Percentiles rank a stretch among this genome's conserved stretches.
phyloP scores from a whole-genome alignment of 2,797 vertebrate species.

The Rhinatrema bivittatum region DNA sequence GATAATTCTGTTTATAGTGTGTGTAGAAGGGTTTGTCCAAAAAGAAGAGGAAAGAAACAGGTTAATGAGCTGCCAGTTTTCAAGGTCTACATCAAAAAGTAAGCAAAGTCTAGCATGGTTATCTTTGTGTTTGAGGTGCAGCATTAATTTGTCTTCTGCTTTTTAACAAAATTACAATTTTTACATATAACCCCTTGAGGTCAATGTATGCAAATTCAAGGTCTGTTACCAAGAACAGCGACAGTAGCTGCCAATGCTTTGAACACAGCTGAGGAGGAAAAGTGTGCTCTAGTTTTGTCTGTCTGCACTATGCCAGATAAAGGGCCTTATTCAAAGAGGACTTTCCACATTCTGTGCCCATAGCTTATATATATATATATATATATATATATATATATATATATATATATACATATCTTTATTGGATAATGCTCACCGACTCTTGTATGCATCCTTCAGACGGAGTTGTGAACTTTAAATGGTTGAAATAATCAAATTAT shows the following conservation, averaged over 20 bases:
- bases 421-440: slow-evolving; percentile 2
- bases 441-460: slow-evolving; percentile 6
- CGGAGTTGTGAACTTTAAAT: slow-evolving; percentile 3
- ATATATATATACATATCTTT: slow-evolving; percentile 12
- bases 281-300: too few species aligned
- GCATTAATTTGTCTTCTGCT: slow-evolving; percentile 24
- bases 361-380: too few species aligned
- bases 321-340: too few species aligned
- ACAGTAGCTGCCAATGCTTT: too few species aligned
- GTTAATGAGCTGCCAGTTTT: too few species aligned
- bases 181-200: slow-evolving; percentile 26
- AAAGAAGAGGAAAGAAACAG: too few species aligned
- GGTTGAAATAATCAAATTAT: slow-evolving; percentile 2
- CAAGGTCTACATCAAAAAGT: slow-evolving; percentile 1
- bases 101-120: slow-evolving; percentile 12
- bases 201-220: slow-evolving; percentile 47
- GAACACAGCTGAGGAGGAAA: slow-evolving; percentile 24
- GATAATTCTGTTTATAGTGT: too few species aligned
- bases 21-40: too few species aligned
- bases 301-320: too few species aligned
- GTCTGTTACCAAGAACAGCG: slow-evolving; percentile 17
- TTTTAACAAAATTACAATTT: slow-evolving; percentile 1
- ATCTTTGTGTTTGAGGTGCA: slow-evolving; percentile 7
- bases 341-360: too few species aligned
- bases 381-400: too few species aligned